Base-by-base conservation (phyloP, 2,113 vertebrate genomes). In the Saccopteryx leptura region DNA sequence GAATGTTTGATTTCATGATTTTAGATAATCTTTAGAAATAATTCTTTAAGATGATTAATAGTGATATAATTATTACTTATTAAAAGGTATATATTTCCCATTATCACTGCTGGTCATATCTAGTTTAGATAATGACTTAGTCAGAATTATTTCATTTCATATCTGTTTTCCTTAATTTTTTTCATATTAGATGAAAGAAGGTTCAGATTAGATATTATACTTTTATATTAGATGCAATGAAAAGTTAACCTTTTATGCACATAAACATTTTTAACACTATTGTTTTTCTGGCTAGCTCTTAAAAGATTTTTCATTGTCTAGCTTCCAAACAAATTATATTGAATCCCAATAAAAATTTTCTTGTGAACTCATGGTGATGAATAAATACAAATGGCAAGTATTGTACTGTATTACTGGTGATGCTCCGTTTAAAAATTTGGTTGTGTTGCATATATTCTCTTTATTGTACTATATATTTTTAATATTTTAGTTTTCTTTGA, bases 1-100 rank as follows among this genome's bases (percentile, higher is more conserved):
- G 69, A 95, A 91, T 94, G 39, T 88, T 69, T 78, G 60, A 56
- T 88, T 93, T 90, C 10, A 90, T 28, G 8, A 80, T 92, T 88
- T 95, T 50, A 60, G 76, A 65, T 9, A 82, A 4, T 86, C 28
- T 90, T 80, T 80, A 81, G 61, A 94, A 93, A 84, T 96, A 58
- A 39, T 78, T 74, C 7, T 72, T 94, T 78, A 66, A 90, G 31
- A 88, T 78, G 74, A 85, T 68, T 69, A 83, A 46, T 87, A 60
- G 33, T 76, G n/a, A 83, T 69, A 1, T 63, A 76, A 61, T 82
- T 91, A 84, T 89, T 60, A 48, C 56, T 82, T 18, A 69, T 82
- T 18, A 69, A 76, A 88, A 84, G 39, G 28, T 58, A 33, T 14
- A 82, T 80, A 60, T 63, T 28, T 14, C 28, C 46, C 33, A 28